These are phyloP conservation scores for Montipora foliosa DNA, from an alignment of 64 coral and sea anemone species.

Conservation along the genomic window DNA sequence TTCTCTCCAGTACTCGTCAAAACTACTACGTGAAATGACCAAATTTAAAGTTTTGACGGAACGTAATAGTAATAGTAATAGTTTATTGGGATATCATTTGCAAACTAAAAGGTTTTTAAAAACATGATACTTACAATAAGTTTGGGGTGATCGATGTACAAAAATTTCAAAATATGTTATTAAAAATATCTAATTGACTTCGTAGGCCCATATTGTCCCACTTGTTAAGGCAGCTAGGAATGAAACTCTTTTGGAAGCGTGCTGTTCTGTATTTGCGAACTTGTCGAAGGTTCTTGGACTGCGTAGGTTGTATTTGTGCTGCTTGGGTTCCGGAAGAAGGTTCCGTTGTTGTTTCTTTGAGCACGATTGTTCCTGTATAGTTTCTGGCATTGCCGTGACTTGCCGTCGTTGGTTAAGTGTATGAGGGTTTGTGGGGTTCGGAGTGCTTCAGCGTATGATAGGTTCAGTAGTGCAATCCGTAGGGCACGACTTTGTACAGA, in stretches of 20 bases:
- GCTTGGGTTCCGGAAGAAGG: conserved; percentile 21
- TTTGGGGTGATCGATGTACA: too few species aligned
- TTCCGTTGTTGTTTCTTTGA: conserved; percentile 29
- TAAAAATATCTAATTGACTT: too few species aligned
- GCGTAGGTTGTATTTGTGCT: conserved; percentile 11
- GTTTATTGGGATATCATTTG: too few species aligned
- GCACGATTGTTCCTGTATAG: conserved; percentile 50
- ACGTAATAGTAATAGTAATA: too few species aligned
- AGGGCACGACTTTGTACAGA: conserved; percentile 1
- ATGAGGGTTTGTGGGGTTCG: conserved; percentile 11
- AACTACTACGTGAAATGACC: too few species aligned
- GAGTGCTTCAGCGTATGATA: conserved; percentile 51
- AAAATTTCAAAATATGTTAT: too few species aligned
- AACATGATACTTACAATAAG: too few species aligned
- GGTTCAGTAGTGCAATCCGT: conserved; percentile 22
- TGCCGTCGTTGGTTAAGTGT: conserved; percentile 6
- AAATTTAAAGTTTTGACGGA: too few species aligned
- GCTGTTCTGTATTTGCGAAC: conserved; percentile 9
- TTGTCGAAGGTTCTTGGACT: neutral
- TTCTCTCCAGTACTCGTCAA: too few species aligned
- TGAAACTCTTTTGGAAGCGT: conserved; percentile 40
- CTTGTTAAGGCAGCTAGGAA: neutral
- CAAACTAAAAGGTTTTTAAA: too few species aligned
- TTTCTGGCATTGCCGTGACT: conserved; percentile 43
- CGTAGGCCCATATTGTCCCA: too few species aligned